phyloP scores from a whole-genome alignment of 2,797 vertebrate species.

The Channa striata region DNA sequence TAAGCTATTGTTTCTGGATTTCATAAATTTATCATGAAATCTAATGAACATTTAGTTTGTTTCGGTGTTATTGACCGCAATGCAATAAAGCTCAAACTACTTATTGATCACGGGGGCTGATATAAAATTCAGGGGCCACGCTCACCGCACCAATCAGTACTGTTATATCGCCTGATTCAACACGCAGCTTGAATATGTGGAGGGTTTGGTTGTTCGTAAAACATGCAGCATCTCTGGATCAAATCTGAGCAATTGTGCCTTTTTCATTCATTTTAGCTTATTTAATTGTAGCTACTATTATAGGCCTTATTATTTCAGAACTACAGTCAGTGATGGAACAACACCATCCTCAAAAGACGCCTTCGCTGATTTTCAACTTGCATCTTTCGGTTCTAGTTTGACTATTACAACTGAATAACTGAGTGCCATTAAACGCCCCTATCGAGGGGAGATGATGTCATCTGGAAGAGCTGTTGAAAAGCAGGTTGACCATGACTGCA shows the following conservation, averaged over 20 bases:
- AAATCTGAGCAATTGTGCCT: background rate
- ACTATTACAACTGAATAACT: too few species aligned
- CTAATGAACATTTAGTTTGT: conserved; percentile 58
- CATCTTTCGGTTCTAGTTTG: too few species aligned
- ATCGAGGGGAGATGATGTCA: too few species aligned
- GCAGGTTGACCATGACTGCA: too few species aligned
- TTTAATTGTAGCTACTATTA: too few species aligned
- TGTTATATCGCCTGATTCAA: conserved; percentile 21
- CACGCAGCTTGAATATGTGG: conserved; percentile 9
- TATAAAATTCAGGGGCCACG: conserved; percentile 25
- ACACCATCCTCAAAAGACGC: too few species aligned
- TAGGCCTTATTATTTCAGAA: too few species aligned
- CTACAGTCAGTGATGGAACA: too few species aligned
- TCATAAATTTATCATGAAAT: conserved; percentile 44
- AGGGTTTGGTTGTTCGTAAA: background rate
- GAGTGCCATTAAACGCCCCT: too few species aligned
- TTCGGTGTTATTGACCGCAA: conserved; percentile 47
- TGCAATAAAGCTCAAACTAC: conserved; percentile 52
- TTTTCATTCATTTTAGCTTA: too few species aligned
- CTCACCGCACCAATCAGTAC: conserved; percentile 23
- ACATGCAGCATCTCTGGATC: background rate
- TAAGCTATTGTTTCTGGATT: conserved; percentile 40
- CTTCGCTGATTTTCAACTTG: too few species aligned
- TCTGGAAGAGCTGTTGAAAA: too few species aligned
- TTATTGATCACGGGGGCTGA: conserved; percentile 49